Conservation (phyloP, 2,888 invertebrate species). For the Megalurothrips usitatus region DNA sequence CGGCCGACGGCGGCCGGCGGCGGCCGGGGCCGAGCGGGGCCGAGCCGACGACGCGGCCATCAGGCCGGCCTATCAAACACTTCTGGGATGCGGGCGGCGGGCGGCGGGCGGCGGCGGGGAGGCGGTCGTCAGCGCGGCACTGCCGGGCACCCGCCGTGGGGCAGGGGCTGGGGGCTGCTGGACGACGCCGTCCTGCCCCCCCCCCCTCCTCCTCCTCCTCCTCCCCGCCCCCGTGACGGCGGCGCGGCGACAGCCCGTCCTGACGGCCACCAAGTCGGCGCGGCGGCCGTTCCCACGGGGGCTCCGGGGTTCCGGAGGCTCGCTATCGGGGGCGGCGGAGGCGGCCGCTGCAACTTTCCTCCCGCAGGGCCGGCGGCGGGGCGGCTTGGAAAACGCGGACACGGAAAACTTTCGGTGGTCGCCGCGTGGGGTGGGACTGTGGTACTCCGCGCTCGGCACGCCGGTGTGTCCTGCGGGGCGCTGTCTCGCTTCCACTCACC, state of each 20-base stretch:
- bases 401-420: no score
- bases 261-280: no score
- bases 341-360: no score
- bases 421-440: no score
- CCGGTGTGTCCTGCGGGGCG: no score
- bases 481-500: no score
- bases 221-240: neutral
- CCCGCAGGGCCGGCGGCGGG: no score
- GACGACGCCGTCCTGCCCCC: no score
- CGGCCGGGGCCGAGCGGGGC: neutral
- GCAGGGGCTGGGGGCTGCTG: neutral
- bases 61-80: neutral
- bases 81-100: neutral
- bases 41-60: neutral
- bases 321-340: no score
- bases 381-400: no score
- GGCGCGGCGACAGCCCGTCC: neutral
- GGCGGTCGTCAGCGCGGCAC: neutral
- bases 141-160: neutral
- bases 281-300: no score
- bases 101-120: neutral
- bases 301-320: neutral
- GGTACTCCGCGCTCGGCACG: no score
- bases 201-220: neutral
- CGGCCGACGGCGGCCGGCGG: neutral